Evolutionary conservation across 2,797 vertebrate species (phyloP).

Genomic region (Rhincodon typus): DNA sequence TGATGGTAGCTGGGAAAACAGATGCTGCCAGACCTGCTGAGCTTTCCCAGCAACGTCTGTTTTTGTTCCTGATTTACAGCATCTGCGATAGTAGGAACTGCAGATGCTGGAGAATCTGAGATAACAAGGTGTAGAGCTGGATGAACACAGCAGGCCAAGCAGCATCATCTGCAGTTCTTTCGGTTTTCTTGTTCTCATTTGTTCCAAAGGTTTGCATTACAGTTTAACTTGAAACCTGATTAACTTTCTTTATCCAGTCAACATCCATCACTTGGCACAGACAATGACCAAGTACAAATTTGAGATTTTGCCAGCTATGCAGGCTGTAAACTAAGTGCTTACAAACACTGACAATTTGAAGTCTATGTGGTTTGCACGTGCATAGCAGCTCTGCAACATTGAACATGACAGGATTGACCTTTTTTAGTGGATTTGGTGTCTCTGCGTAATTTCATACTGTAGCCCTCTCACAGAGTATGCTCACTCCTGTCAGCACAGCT

Average conservation of each 20-base stretch:
- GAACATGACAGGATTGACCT: slow-evolving; percentile 11
- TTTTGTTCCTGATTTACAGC: no score
- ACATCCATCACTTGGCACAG: neutral
- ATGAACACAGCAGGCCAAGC: no score
- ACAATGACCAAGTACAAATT: neutral
- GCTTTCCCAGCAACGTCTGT: no score
- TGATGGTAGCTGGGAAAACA: no score
- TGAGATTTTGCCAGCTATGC: no score
- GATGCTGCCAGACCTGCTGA: no score
- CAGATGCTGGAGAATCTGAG: no score
- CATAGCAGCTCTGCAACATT: neutral
- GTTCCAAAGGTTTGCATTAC: neutral
- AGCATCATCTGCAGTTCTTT: no score
- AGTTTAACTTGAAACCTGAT: neutral
- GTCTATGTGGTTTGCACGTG: neutral
- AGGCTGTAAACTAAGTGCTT: neutral
- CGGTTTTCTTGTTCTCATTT: neutral
- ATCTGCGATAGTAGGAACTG: no score
- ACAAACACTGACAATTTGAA: neutral
- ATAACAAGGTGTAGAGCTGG: no score
- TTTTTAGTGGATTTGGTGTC: neutral
- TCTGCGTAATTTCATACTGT: neutral
- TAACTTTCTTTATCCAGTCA: neutral
- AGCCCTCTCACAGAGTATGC: neutral
- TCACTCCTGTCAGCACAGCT: neutral